These are phyloP conservation scores for Pangasius sanitwongsei DNA, from an alignment of 2,797 vertebrate genomes.

Conservation along the genomic window DNA sequence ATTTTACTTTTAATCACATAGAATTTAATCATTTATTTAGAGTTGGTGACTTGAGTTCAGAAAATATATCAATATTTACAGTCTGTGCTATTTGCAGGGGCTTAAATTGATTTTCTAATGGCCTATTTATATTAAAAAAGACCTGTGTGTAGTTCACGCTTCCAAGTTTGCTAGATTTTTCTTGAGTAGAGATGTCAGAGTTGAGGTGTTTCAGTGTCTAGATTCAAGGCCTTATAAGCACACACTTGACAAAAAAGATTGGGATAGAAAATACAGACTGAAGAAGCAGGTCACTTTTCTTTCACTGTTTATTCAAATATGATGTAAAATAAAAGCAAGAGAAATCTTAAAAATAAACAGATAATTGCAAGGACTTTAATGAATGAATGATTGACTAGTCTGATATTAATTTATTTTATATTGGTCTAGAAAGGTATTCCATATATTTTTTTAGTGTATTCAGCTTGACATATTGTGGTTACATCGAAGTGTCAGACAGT, in stretches of 20 bases:
- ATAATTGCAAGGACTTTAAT: not conserved
- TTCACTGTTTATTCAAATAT: not conserved
- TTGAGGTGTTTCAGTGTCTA: not conserved
- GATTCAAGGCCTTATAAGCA: not conserved
- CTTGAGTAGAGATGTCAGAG: not conserved
- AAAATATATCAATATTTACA: not conserved
- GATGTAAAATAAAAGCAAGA: not conserved
- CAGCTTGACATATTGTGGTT: not conserved
- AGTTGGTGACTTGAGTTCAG: not conserved
- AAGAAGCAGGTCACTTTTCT: not conserved
- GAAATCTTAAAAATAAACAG: not conserved
- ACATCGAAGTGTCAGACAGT: not conserved
- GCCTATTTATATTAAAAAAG: not conserved
- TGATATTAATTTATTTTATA: not conserved
- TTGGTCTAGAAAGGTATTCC: too few relatives aligned
- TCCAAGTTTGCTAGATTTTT: not conserved
- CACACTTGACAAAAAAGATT: not conserved
- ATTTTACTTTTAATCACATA: not conserved
- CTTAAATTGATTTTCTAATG: not conserved
- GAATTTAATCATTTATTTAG: not conserved
- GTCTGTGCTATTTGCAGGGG: not conserved
- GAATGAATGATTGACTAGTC: not conserved
- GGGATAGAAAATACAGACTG: not conserved
- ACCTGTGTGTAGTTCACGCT: not conserved
- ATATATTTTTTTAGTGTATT: not conserved